These are phyloP conservation scores for Adelphocoris suturalis DNA, from an alignment of 2,888 invertebrate species.

Conservation along the genomic window DNA sequence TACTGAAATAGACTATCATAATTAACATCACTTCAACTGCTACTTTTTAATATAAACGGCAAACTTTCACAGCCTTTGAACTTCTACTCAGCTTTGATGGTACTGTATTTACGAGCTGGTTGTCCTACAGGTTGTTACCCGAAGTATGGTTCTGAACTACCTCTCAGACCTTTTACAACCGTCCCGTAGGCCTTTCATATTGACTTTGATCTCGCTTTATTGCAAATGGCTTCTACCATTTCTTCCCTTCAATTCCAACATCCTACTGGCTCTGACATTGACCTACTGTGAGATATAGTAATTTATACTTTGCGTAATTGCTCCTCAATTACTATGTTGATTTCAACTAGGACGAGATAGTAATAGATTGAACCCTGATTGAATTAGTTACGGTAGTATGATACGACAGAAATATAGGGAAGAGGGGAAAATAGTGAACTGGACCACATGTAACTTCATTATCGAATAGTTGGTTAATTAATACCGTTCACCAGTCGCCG, in stretches of 20 bases:
- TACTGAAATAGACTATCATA: no score
- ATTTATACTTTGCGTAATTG: neutral
- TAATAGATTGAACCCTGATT: no score
- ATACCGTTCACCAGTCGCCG: no score
- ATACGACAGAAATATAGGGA: no score
- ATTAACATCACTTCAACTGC: no score
- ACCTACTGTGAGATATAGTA: neutral
- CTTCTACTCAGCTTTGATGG: neutral
- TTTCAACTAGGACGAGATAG: no score
- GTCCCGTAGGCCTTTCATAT: neutral
- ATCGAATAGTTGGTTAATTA: no score
- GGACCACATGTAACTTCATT: no score
- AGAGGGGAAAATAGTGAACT: no score
- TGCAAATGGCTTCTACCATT: neutral
- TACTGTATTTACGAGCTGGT: neutral
- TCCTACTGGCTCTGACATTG: neutral
- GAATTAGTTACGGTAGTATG: no score
- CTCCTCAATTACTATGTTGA: neutral
- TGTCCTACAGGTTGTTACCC: no score
- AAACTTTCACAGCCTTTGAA: neutral
- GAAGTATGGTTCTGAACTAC: neutral
- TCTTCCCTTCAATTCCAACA: neutral
- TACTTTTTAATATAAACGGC: neutral
- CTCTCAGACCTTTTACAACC: neutral
- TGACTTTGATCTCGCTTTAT: neutral